Conservation (phyloP, 2,888 invertebrate genomes). For the Anarsia innoxiella region DNA sequence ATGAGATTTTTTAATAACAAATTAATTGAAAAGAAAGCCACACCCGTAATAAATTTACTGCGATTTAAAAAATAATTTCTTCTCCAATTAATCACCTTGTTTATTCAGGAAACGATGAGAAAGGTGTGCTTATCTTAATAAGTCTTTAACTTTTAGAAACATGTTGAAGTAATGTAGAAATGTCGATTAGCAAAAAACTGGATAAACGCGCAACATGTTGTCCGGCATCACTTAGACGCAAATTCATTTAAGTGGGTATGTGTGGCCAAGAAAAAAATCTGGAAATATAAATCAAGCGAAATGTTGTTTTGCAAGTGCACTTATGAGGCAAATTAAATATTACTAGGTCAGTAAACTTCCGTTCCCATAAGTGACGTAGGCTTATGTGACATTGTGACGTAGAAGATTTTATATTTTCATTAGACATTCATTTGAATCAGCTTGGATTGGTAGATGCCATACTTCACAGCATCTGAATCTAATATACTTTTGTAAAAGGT, state of each 20-base stretch:
- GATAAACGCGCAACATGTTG: not conserved
- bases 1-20: too few species aligned
- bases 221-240: not conserved
- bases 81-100: too few species aligned
- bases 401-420: not conserved
- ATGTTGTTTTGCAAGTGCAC: slow-evolving; percentile 31
- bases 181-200: not conserved
- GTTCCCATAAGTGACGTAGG: slow-evolving; percentile 34
- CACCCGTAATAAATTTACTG: too few species aligned
- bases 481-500: too few species aligned
- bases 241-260: too few species aligned
- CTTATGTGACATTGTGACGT: not conserved
- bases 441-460: not conserved
- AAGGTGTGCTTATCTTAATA: too few species aligned
- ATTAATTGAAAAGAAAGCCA: too few species aligned
- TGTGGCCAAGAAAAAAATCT: slow-evolving; percentile 9
- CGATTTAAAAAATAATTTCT: too few species aligned
- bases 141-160: too few species aligned
- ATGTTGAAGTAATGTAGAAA: not conserved
- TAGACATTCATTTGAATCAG: not conserved
- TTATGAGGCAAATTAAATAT: slow-evolving; percentile 35
- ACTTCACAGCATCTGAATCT: too few species aligned
- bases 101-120: too few species aligned
- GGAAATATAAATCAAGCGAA: slow-evolving; percentile 21
- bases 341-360: slow-evolving; percentile 50